These are phyloP conservation scores for Carcinoscorpius rotundicauda DNA, from an alignment of 1,140 invertebrate genomes.

Conservation along the genomic window DNA sequence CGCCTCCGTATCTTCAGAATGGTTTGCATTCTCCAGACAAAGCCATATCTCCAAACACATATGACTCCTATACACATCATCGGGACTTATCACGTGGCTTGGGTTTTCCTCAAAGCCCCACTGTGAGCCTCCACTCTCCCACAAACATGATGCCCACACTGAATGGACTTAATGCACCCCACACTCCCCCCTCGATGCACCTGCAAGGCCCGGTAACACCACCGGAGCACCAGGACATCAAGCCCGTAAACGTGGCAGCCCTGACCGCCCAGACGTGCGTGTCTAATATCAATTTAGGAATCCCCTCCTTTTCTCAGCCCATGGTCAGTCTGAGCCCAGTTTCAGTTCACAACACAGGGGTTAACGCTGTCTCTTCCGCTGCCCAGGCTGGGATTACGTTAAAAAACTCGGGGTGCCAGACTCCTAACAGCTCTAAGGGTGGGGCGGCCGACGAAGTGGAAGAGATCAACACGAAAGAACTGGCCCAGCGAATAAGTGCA, in stretches of 20 bases:
- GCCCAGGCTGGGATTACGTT: not conserved
- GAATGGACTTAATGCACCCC: constrained; percentile 36
- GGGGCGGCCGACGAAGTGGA: constrained; percentile 53
- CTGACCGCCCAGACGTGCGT: constrained; percentile 25
- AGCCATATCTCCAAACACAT: constrained; percentile 50
- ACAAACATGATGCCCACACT: constrained; percentile 35
- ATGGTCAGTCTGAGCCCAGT: constrained; percentile 29
- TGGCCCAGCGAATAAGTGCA: constrained; percentile 95
- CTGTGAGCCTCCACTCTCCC: constrained; percentile 32
- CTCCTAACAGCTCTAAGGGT: constrained; percentile 13
- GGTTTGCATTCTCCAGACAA: constrained; percentile 43
- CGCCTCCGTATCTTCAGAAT: constrained; percentile 66
- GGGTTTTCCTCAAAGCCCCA: constrained; percentile 36
- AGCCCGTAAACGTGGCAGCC: constrained; percentile 32
- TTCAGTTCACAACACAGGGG: constrained; percentile 36
- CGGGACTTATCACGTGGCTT: constrained; percentile 39
- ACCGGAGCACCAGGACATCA: constrained; percentile 30
- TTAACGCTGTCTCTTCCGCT: constrained; percentile 10
- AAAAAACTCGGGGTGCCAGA: not conserved
- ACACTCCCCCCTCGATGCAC: constrained; percentile 40
- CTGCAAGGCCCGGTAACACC: constrained; percentile 31
- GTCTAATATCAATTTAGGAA: constrained; percentile 25
- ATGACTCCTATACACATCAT: constrained; percentile 40
- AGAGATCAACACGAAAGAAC: constrained; percentile 98
- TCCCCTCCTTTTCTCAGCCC: constrained; percentile 16